phyloP scores from a whole-genome alignment of 2,888 invertebrate species.

The Blastobasis lacticolella region DNA sequence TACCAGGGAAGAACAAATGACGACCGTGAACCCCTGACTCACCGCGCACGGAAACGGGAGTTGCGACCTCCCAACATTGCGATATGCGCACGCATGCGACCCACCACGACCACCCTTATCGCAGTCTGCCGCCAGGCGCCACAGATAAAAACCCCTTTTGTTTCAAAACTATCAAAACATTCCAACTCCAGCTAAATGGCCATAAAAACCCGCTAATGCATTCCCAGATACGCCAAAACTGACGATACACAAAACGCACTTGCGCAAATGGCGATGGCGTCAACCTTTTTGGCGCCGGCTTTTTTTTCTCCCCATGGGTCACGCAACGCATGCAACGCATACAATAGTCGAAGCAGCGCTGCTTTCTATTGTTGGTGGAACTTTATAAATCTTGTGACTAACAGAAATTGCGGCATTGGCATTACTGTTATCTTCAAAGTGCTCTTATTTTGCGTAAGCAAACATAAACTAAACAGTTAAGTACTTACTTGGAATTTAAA shows the following conservation, averaged over 20 bases:
- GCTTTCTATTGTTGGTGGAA: conserved; percentile 6
- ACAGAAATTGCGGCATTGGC: conserved; percentile 3
- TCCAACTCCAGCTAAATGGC: conserved; percentile 18
- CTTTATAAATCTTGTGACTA: conserved; percentile 3
- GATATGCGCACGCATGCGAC: conserved; percentile 28
- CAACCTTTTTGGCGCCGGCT: conserved; percentile 31
- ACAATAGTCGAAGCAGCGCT: conserved; percentile 21
- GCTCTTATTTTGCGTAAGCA: too few relatives aligned
- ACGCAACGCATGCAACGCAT: conserved; percentile 14
- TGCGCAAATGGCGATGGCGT: conserved; percentile 25
- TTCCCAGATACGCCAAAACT: conserved; percentile 11
- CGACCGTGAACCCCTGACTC: not conserved
- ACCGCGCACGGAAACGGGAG: conserved; percentile 4
- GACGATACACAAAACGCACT: conserved; percentile 19
- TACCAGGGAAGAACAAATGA: too few relatives aligned
- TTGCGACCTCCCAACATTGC: conserved; percentile 33
- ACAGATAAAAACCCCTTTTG: conserved; percentile 32
- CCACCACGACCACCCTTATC: conserved; percentile 23
- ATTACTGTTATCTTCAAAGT: conserved; percentile 3
- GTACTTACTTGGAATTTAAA: too few relatives aligned
- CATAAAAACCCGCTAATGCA: conserved; percentile 24
- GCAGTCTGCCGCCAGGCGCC: conserved; percentile 41
- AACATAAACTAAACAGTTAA: too few relatives aligned
- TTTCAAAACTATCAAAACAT: conserved; percentile 18
- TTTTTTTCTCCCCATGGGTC: conserved; percentile 22